These are phyloP conservation scores for Tineola bisselliella DNA, from an alignment of 2,888 invertebrate genomes.

Conservation along the genomic window DNA sequence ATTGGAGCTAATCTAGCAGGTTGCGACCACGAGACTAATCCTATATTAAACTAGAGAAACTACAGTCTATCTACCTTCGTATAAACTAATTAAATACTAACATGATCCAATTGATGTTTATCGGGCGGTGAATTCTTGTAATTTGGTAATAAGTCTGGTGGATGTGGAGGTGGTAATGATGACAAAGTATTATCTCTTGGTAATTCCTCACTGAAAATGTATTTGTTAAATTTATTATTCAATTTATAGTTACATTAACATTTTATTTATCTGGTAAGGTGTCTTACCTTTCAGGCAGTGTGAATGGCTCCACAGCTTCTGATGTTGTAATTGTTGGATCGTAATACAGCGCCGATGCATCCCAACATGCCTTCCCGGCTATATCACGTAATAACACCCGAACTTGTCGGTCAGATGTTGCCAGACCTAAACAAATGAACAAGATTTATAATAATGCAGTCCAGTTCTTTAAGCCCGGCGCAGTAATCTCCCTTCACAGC, in stretches of 20 bases:
- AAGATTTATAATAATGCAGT: conserved; percentile 22
- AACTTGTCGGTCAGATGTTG: conserved; percentile 84
- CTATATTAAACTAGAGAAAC: too few relatives aligned
- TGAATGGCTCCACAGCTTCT: conserved; percentile 36
- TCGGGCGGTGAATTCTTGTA: conserved; percentile 84
- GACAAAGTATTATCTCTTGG: conserved; percentile 60
- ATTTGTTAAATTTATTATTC: not conserved
- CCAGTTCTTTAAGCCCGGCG: conserved; percentile 19
- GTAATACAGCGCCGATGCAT: conserved; percentile 89
- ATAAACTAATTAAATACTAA: conserved; percentile 50
- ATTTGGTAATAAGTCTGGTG: conserved; percentile 81
- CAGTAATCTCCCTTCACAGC: not conserved
- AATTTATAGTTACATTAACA: not conserved
- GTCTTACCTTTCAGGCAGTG: conserved; percentile 35
- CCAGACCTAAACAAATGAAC: conserved; percentile 69
- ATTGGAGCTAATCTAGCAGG: too few relatives aligned
- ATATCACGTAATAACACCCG: conserved; percentile 89
- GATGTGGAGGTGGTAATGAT: conserved; percentile 69
- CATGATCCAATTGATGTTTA: conserved; percentile 92
- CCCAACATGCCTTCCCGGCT: conserved; percentile 96
- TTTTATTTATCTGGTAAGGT: too few relatives aligned
- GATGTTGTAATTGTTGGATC: conserved; percentile 64
- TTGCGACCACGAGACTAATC: too few relatives aligned
- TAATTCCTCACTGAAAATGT: conserved; percentile 34
- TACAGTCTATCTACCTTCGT: too few relatives aligned